These are phyloP conservation scores for Rhinolophus sinicus DNA, from an alignment of 2,113 vertebrate genomes.

Conservation along the genomic window DNA sequence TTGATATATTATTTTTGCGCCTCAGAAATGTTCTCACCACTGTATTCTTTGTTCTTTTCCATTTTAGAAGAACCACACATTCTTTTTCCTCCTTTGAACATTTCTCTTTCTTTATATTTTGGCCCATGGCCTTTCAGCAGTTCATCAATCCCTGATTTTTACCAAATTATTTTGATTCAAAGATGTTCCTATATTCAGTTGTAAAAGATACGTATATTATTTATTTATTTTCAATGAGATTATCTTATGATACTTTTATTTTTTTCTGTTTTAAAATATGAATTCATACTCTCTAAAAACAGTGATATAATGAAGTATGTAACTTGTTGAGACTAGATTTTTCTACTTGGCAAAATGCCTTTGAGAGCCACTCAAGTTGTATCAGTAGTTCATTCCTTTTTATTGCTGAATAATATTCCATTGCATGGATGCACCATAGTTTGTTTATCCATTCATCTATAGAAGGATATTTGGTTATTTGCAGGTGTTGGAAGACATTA, in stretches of 20 bases:
- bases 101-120: slow-evolving; percentile 2
- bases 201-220: neutral
- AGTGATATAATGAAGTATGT: neutral
- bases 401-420: neutral
- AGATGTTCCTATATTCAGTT: neutral
- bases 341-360: neutral
- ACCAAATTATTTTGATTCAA: neutral
- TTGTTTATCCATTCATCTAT: too few relatives aligned
- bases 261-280: neutral
- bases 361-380: neutral
- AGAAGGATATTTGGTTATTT: neutral
- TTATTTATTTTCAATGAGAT: neutral
- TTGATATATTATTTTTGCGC: neutral
- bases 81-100: neutral
- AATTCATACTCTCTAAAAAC: neutral
- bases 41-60: neutral
- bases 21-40: neutral
- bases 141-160: neutral
- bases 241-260: neutral
- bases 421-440: neutral
- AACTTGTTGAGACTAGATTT: neutral
- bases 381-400: neutral
- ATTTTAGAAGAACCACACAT: neutral
- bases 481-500: neutral
- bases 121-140: neutral